These are phyloP conservation scores for Heliconius himera DNA, from an alignment of 1,140 invertebrate species.

Conservation along the genomic window DNA sequence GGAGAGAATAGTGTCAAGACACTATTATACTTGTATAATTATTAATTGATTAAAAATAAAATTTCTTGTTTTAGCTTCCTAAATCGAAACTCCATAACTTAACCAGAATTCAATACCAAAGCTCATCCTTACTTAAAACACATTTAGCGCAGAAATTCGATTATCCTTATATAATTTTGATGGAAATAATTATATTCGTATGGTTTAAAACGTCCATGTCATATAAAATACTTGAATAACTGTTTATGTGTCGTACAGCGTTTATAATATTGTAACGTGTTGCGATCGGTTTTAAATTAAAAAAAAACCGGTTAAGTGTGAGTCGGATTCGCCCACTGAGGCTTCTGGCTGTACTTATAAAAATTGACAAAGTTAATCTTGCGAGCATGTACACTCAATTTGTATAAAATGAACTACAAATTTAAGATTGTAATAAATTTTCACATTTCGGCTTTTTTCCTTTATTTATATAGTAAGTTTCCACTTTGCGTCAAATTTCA, in stretches of 20 bases:
- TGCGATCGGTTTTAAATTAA: conserved; percentile 14
- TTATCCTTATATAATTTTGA: conserved; percentile 4
- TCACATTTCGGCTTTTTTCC: no score
- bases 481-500: no score
- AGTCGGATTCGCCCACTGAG: no score
- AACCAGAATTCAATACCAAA: background rate
- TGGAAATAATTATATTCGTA: conserved; percentile 4
- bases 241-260: background rate
- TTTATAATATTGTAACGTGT: conserved; percentile 7
- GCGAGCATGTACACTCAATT: no score
- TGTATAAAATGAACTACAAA: no score
- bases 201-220: background rate
- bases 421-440: no score
- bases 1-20: background rate
- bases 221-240: conserved; percentile 1
- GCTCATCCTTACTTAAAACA: background rate
- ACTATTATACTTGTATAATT: background rate
- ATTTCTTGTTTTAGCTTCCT: no score
- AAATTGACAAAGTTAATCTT: no score
- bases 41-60: no score
- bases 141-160: background rate
- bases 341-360: no score
- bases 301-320: background rate
- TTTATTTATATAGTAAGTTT: no score
- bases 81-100: background rate